Conservation (phyloP, 2,888 invertebrate genomes). For the Serripes groenlandicus region DNA sequence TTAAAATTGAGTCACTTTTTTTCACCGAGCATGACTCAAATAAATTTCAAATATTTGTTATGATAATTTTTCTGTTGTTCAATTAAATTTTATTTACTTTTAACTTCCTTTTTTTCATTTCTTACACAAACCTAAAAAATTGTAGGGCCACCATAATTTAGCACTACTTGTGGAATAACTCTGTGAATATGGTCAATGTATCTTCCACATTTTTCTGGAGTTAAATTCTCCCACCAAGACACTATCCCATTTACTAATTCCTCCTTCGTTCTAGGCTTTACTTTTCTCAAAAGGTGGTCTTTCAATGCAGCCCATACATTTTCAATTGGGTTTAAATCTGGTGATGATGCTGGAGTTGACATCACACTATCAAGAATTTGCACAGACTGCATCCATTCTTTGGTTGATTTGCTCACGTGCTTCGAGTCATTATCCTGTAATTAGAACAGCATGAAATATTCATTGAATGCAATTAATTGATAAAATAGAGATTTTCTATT, state of each 20-base stretch:
- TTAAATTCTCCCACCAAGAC: constrained; percentile 48
- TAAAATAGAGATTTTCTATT: too few species aligned
- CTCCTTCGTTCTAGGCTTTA: constrained; percentile 51
- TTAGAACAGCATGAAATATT: too few species aligned
- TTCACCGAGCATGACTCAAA: too few species aligned
- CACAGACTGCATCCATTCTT: constrained; percentile 46
- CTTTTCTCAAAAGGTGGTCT: constrained; percentile 27
- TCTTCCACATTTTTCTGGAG: constrained; percentile 45
- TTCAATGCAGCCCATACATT: too few species aligned
- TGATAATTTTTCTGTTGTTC: too few species aligned
- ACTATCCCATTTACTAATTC: constrained; percentile 52
- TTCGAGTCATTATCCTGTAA: constrained; percentile 66
- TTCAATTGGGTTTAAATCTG: constrained; percentile 64
- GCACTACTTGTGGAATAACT: too few species aligned
- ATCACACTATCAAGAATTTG: constrained; percentile 24
- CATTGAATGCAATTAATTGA: too few species aligned
- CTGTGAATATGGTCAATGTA: constrained; percentile 64
- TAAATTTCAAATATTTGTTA: too few species aligned
- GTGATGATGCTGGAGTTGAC: constrained; percentile 51
- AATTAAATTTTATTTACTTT: too few species aligned
- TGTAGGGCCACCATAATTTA: constrained; percentile 37
- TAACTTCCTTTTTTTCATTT: too few species aligned
- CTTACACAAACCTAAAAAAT: too few species aligned
- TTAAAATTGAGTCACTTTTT: too few species aligned
- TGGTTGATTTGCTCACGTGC: constrained; percentile 56